phyloP scores from a whole-genome alignment of 2,113 vertebrate genomes.

The Oryzias melastigma region DNA sequence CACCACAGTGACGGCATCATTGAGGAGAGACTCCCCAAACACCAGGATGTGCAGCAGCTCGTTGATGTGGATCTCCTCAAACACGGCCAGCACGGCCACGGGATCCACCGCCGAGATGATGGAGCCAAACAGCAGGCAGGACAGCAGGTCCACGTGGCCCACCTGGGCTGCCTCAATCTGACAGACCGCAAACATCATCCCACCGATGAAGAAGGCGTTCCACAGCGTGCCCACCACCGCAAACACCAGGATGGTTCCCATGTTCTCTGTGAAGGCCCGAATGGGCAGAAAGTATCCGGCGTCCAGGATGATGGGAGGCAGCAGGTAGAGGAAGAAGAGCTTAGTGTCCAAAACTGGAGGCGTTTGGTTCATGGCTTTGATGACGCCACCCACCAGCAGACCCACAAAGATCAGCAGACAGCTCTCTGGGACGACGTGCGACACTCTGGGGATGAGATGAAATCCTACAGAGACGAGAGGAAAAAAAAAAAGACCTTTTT shows the following conservation, averaged over 20 bases:
- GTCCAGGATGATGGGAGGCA: conserved; percentile 96
- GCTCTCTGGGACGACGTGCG: conserved; percentile 89
- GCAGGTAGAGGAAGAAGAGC: conserved; percentile 94
- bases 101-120: conserved; percentile 96
- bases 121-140: conserved; percentile 91
- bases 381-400: conserved; percentile 88
- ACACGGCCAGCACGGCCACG: conserved; percentile 92
- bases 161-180: conserved; percentile 74
- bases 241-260: conserved; percentile 94
- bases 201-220: conserved; percentile 90
- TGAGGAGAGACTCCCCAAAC: conserved; percentile 95
- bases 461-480: conserved; percentile 78
- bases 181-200: conserved; percentile 86
- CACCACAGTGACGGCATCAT: conserved; percentile 95
- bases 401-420: conserved; percentile 95
- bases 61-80: conserved; percentile 97
- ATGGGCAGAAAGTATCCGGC: conserved; percentile 96
- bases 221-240: conserved; percentile 94
- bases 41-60: conserved; percentile 95
- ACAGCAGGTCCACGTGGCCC: conserved; percentile 80
- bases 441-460: conserved; percentile 87
- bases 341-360: conserved; percentile 84
- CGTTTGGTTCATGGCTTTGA: conserved; percentile 81
- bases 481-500: too few relatives aligned
- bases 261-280: conserved; percentile 89